Evolutionary conservation across 2,113 vertebrate species (phyloP), one percentile per base, ranked within the genome.

Genomic region (Oncorhynchus kisutch): DNA sequence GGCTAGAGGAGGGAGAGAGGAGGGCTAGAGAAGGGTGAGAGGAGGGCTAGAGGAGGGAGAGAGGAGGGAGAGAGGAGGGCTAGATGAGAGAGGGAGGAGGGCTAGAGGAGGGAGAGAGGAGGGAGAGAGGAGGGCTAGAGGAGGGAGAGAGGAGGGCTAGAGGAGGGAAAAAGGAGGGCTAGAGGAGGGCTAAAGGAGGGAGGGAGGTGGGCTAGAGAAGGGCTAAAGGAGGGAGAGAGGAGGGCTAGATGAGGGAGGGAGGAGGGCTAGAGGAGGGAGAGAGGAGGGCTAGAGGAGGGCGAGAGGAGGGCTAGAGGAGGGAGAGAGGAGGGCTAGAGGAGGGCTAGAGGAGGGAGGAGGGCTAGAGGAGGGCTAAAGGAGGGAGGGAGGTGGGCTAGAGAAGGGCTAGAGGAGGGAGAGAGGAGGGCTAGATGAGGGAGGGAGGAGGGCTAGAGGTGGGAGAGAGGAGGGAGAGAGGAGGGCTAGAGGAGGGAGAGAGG

Each of bases 401-500:
- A n/a, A n/a, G n/a, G 76, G 79, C 73, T 76, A 79, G 67, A 22
- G 78, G 7, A 29, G 27, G 27, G 27, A 3, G 3, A 3, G 27
- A 29, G 49, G 14, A 51, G 70, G 76, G 79, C 73, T 76, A 79
- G 67, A 22, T 76, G 7, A 27, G 27, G 27, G 27, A 0, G 2
- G 3, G 27, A 27, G 49, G 14, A 51, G n/a, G n/a, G n/a, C n/a
- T n/a, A n/a, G n/a, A n/a, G n/a, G n/a, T n/a, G 70, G 76, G 79
- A 71, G 76, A 79, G 67, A 22, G 78, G 7, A 29, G 27, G 27
- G 27, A n/a, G 27, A 0, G 3, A 3, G 13, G 14, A 16, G 70
- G 76, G 79, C 73, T 75, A 79, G 67, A 22, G 78, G 7, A 29
- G 27, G 49, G 14, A 16, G 73, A 79, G 67, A 22, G 78, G 7